Evolutionary conservation across 1,140 invertebrate genomes (phyloP), one percentile per base, ranked within the genome.

Genomic region (Ceratoteleas bidentatus): DNA sequence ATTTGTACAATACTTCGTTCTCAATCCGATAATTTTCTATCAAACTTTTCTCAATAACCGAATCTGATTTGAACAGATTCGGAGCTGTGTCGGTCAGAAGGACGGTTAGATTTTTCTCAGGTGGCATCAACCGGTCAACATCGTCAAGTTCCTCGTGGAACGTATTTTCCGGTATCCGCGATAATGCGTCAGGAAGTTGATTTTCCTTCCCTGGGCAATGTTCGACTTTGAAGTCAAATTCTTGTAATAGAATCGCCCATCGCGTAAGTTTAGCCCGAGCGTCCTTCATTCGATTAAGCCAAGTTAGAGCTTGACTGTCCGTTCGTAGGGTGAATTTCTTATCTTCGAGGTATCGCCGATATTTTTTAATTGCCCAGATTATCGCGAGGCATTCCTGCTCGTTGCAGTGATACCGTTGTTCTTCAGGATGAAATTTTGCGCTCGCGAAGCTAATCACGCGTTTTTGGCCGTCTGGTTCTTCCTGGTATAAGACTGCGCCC

Each of bases 381-480:
- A 50, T 50, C n/a, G n/a, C n/a, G n/a, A n/a, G n/a, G n/a, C n/a
- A n/a, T n/a, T n/a, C n/a, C n/a, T n/a, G n/a, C n/a, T n/a, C n/a
- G n/a, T n/a, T n/a, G n/a, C n/a, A n/a, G n/a, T n/a, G n/a, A n/a
- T n/a, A n/a, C n/a, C n/a, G 13, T 50, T 14, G n/a, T 16, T 50
- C 49, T 3, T 13, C 49, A 6, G 3, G 3, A 5, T 16, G 49
- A 16, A 50, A 50, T 50, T 50, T 50, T 6, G 49, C n/a, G 49
- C 49, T 50, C 49, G 49, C 49, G 49, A 50, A 50, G n/a, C 49
- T 50, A 50, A 50, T 16, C 5, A 50, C n/a, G 6, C 14, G n/a
- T 16, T 50, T 14, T 16, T 16, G 4, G 2, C n/a, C 6, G 3
- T 14, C 14, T 3, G 49, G 49, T 6, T 16, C 49, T 50, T 15